These are phyloP conservation scores for Petrocephalus microphthalmus DNA, from an alignment of 2,113 vertebrate species.

Conservation along the genomic window DNA sequence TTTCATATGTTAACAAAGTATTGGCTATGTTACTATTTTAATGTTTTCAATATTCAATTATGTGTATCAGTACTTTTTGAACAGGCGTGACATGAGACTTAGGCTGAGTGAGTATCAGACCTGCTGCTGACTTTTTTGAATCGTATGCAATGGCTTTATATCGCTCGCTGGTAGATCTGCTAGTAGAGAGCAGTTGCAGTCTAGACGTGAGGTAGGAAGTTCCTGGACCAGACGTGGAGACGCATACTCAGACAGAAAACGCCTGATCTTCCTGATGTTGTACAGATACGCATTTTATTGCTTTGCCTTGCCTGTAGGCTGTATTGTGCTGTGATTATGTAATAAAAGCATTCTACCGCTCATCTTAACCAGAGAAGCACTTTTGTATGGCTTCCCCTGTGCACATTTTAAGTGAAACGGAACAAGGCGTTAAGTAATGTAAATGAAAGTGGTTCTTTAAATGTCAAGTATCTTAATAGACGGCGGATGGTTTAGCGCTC, in stretches of 20 bases:
- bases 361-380: background rate
- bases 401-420: background rate
- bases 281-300: background rate
- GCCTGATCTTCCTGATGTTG: background rate
- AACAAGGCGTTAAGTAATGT: background rate
- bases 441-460: slow-evolving; percentile 3
- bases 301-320: background rate
- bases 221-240: background rate
- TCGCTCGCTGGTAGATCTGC: background rate
- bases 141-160: background rate
- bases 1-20: background rate
- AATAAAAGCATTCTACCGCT: background rate
- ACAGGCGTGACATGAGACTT: background rate
- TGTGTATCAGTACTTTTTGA: background rate
- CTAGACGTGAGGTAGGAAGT: background rate
- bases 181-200: background rate
- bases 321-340: background rate
- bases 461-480: background rate
- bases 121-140: background rate
- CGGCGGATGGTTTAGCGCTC: background rate
- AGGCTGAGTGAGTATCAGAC: background rate
- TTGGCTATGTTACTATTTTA: background rate
- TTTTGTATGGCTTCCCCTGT: background rate
- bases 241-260: background rate
- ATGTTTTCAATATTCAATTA: background rate